Percentiles rank a stretch among this genome's conserved stretches.
Evolutionary conservation across 1,140 invertebrate species (phyloP).

Genomic region (Centruroides sculpturatus): DNA sequence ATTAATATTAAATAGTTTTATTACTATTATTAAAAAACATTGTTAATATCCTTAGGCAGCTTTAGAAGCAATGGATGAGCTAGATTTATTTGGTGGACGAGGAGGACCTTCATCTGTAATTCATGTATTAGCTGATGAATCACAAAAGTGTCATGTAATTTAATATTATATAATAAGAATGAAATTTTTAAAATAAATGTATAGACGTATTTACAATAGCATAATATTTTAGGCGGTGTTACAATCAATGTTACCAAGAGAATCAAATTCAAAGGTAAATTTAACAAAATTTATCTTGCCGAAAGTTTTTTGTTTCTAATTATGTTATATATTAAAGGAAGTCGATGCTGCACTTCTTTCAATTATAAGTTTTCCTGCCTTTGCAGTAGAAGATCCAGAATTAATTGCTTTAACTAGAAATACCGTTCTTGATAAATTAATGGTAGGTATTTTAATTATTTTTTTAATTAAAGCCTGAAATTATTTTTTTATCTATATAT

Average conservation of each 20-base stretch:
- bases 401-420: conserved; percentile 75
- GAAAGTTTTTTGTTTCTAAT: not conserved
- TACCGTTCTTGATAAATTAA: conserved; percentile 66
- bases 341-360: conserved; percentile 86
- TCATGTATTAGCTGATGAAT: conserved; percentile 95
- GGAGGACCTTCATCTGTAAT: conserved; percentile 92
- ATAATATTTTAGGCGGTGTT: conserved; percentile 60
- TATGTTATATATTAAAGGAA: conserved; percentile 40
- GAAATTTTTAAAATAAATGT: not conserved
- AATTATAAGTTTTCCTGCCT: conserved; percentile 95
- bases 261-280: conserved; percentile 82
- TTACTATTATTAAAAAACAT: too few relatives aligned
- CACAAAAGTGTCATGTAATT: conserved; percentile 73
- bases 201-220: not conserved
- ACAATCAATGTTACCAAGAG: conserved; percentile 93
- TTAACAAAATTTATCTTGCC: not conserved
- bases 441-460: conserved; percentile 21
- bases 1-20: not conserved
- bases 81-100: conserved; percentile 93
- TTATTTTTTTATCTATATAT: too few relatives aligned
- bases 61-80: conserved; percentile 94
- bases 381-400: conserved; percentile 90
- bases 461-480: not conserved
- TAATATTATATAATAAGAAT: not conserved
- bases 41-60: conserved; percentile 77